Conservation (phyloP, 2,113 vertebrate genomes). For the Uria lomvia region DNA sequence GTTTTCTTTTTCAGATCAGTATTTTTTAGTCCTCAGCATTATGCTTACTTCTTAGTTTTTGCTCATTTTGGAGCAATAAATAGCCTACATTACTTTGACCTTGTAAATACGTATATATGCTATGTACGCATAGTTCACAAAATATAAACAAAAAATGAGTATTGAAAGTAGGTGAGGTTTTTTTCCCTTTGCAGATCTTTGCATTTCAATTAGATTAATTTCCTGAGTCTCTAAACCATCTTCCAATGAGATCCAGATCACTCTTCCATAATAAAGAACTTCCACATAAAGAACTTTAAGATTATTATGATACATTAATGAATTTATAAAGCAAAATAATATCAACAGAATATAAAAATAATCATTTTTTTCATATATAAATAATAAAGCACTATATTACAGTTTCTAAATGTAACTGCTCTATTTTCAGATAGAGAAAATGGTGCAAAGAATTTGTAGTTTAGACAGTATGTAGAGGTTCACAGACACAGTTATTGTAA, state of each 20-base stretch:
- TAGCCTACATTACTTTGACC: background rate
- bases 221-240: background rate
- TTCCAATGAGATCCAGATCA: background rate
- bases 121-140: background rate
- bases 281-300: background rate
- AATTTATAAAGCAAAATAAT: background rate
- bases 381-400: background rate
- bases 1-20: background rate
- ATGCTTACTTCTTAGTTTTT: background rate
- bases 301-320: background rate
- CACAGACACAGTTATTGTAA: background rate
- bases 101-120: background rate
- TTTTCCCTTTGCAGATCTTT: background rate
- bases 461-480: background rate
- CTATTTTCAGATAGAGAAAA: background rate
- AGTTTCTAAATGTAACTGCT: background rate
- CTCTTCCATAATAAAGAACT: background rate
- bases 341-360: background rate
- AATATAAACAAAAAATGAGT: background rate
- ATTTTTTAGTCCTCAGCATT: background rate
- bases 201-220: background rate
- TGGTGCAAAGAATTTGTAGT: background rate
- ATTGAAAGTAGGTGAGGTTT: background rate
- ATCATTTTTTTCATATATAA: background rate
- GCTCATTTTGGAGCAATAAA: background rate